phyloP scores from a whole-genome alignment of 2,888 invertebrate genomes.

The Sepioteuthis lessoniana region DNA sequence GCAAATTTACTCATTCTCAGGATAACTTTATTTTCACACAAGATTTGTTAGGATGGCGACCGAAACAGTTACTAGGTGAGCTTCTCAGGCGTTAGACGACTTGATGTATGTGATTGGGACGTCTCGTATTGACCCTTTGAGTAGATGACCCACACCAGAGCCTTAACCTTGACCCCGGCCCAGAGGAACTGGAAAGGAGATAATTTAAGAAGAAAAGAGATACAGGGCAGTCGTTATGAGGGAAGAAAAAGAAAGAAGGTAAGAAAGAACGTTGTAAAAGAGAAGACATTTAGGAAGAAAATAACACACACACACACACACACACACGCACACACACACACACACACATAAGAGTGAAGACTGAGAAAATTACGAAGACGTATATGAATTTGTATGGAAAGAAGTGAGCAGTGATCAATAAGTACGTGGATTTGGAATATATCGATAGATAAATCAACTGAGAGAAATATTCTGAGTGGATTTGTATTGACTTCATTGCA shows the following conservation, averaged over 20 bases:
- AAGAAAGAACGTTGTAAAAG: not conserved
- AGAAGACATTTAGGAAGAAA: not conserved
- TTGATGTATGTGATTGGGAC: not conserved
- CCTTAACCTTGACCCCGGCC: not conserved
- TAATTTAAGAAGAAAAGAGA: not conserved
- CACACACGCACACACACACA: not conserved
- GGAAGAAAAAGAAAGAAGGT: not conserved
- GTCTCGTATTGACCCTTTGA: not conserved
- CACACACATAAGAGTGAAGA: not conserved
- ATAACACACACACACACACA: not conserved
- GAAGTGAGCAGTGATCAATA: not conserved
- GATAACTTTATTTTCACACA: not conserved
- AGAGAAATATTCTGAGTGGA: no score
- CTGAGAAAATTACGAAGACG: not conserved
- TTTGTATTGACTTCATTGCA: no score
- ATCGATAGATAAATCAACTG: not conserved
- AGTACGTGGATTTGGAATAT: not conserved
- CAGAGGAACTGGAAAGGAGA: not conserved
- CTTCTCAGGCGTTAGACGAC: not conserved
- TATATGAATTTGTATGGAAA: no score
- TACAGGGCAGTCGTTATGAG: not conserved
- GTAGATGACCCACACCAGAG: conserved; percentile 8
- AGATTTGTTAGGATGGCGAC: not conserved
- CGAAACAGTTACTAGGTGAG: not conserved
- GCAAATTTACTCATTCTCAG: not conserved